Base-by-base conservation (phyloP, 2,888 invertebrate species). In the Agrenia bidenticulata region DNA sequence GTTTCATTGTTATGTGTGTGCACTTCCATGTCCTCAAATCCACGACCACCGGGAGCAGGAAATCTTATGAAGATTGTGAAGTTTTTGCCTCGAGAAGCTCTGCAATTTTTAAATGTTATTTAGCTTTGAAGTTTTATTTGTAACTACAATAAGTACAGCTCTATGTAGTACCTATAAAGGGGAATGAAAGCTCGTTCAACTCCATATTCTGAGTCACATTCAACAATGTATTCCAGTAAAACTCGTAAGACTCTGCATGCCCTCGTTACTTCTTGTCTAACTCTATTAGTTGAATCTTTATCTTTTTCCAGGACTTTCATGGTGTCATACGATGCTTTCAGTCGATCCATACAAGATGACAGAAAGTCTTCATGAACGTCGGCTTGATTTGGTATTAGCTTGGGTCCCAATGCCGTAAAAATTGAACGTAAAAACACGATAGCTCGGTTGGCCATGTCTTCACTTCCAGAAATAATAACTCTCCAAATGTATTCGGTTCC, bases 401-500 rank as follows among this genome's bases (percentile, higher is more conserved):
- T 85, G 45, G 94, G 92, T 15, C 96, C 94, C 72, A 96, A 85
- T 81, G 94, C 94, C 55, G 96, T 95, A 79, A 92, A 92, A 67
- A 94, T 92, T 83, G 95, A 95, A 77, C 92, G 90, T 66, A 97
- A 82, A 74, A 97, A 82, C 81, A 92, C 90, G 74, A 95, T 94
- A 21, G 93, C 97, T 77, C 94, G 89, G 78, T 87, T 87, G 13
- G 96, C 94, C 77, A 97, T 95, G 77, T 94, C 94, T 79, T 96
- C 94, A 1, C 89, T 87, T 74, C 94, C 92, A 74, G 90, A 88
- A 23, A 76, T 58, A 82, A 86, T 81, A 77, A 90, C 91, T 81
- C 90, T 85, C 97, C 97, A 97, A 77, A 97, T 84, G 83, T 97
- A 97, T 81, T 97, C 96, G 79, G 93, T 87, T 73, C 97, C 97